Evolutionary conservation across 1,140 invertebrate genomes (phyloP).

Genomic region (Magallana angulata): DNA sequence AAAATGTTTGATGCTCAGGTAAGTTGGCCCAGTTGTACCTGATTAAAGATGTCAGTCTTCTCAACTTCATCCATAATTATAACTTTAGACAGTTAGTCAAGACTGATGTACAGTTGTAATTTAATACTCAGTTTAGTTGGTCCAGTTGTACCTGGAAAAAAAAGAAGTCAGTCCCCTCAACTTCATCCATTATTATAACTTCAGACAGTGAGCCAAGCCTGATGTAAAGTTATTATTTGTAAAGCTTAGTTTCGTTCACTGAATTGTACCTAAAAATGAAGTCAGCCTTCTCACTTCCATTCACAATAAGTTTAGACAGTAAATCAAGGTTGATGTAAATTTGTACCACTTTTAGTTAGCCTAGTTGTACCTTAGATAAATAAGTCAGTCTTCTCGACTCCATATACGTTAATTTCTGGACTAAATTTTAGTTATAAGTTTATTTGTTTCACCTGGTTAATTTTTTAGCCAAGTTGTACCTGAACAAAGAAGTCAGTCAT

Average conservation of each 20-base stretch:
- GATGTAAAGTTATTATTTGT: too few species aligned
- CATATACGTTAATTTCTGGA: constrained; percentile 93
- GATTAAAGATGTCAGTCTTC: constrained; percentile 89
- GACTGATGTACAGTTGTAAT: too few species aligned
- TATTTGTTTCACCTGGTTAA: too few species aligned
- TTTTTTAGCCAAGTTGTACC: constrained; percentile 86
- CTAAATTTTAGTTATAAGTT: too few species aligned
- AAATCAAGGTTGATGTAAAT: constrained; percentile 74
- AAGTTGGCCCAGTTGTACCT: constrained; percentile 88
- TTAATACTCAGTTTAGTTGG: too few species aligned
- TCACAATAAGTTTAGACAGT: constrained; percentile 94
- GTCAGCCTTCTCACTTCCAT: constrained; percentile 93
- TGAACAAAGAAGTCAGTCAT: constrained; percentile 91
- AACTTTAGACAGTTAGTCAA: constrained; percentile 91
- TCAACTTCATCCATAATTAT: constrained; percentile 94
- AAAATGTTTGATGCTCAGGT: too few species aligned
- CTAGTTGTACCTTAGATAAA: constrained; percentile 92
- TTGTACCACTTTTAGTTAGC: constrained; percentile 67
- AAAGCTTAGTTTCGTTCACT: constrained; percentile 78
- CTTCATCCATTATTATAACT: constrained; percentile 93
- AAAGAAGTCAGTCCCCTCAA: constrained; percentile 93
- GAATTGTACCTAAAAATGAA: constrained; percentile 95
- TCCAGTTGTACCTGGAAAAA: constrained; percentile 89
- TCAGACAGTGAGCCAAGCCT: constrained; percentile 86
- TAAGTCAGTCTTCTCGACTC: constrained; percentile 93